Conservation (phyloP, 2,113 vertebrate genomes). For the Oplegnathus fasciatus region DNA sequence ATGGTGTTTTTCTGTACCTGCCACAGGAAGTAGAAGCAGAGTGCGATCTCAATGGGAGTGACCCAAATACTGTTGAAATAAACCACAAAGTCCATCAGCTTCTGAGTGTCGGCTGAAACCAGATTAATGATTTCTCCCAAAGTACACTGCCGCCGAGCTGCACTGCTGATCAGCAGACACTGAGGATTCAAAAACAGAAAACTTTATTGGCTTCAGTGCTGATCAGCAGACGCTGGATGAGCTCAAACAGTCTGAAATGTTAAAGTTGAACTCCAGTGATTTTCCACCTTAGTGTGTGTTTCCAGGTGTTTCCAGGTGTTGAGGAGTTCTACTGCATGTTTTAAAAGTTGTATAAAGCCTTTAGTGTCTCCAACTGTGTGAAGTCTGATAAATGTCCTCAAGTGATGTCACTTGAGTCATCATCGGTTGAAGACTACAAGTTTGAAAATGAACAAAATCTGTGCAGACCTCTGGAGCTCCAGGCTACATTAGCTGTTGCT, state of each 20-base stretch:
- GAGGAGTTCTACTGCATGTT: background rate
- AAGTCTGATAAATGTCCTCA: background rate
- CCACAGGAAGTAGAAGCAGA: constrained; percentile 92
- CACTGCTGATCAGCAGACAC: constrained; percentile 87
- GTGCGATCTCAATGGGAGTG: constrained; percentile 85
- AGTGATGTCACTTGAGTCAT: background rate
- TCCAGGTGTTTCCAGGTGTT: background rate
- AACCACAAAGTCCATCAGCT: constrained; percentile 88
- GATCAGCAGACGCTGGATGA: background rate
- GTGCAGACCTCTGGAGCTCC: too few species aligned
- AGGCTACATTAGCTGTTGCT: too few species aligned
- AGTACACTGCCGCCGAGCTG: constrained; percentile 79
- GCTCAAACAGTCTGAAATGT: background rate
- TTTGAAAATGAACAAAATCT: too few species aligned
- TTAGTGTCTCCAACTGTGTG: too few species aligned
- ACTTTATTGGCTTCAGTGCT: background rate
- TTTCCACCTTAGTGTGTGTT: background rate
- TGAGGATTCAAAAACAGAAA: constrained; percentile 55
- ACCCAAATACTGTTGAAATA: constrained; percentile 90
- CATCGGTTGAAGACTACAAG: background rate
- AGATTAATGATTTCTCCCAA: constrained; percentile 90
- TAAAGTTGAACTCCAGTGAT: background rate
- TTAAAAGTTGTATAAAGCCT: too few species aligned
- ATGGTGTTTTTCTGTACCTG: constrained; percentile 79
- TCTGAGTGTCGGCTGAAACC: constrained; percentile 89